Evolutionary conservation across 2,888 invertebrate species (phyloP), one percentile per base, ranked within the genome.

Genomic region (Drosophila barbarae): DNA sequence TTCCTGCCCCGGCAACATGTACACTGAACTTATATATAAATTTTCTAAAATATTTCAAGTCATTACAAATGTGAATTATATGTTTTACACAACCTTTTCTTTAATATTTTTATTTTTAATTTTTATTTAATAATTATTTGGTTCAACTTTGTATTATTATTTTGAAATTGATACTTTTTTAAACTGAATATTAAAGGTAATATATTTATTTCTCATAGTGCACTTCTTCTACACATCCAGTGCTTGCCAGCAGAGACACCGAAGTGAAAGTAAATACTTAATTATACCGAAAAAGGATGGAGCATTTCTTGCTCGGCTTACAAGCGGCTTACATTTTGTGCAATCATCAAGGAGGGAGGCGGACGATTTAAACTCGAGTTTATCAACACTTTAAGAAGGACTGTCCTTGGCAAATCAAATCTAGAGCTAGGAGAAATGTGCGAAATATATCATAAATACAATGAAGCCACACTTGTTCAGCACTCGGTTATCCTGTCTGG

Each of bases 221-320:
- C 10, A 21, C 5, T 32, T 47, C 15, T 26, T n/a, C 6, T 9
- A 34, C 23, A 61, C 26, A 63, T 38, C 30, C 38, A 60, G n/a
- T 46, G 54, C 35, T 28, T 8, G 26, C 35, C 35, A 23, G 35
- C 44, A 41, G 54, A 39, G 38, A 56, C 28, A 63, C 58, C 60
- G 59, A 73, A 69, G 68, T 73, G 79, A 82, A 79, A 85, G 85
- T 85, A 83, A 85, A 80, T 83, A 85, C 85, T 80, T 85, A 83
- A 85, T 72, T 72, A 72, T 76, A 64, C 69, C 66, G n/a, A 69
- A 69, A 54, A 66, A 60, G 67, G 57, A 51, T 64, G 59, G 51
- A 54, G 55, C 66, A 68, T 65, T 68, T 65, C 61, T 60, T 72
- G 44, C 57, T 66, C 71, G 61, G 55, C 61, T 66, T 70, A 73